Base-by-base conservation (phyloP, 2,113 vertebrate species). In the Oophaga pumilio region DNA sequence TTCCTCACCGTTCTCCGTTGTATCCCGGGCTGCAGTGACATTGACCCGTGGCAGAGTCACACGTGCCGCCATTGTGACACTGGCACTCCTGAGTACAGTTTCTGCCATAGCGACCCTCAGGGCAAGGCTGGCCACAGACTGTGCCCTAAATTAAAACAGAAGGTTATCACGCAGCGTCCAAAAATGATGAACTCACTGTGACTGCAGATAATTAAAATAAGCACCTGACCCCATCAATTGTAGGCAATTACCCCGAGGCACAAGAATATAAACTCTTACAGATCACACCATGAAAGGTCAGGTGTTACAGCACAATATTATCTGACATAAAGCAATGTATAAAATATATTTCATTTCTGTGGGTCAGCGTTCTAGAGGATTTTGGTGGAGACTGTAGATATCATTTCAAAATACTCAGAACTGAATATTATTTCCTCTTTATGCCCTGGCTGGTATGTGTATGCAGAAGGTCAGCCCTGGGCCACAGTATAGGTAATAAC, bases 11-110 rank as follows among this genome's bases (percentile, higher is more conserved):
- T 90, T 98, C 97, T 87, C 97, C 98, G 0, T 93, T 97, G 93
- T 97, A 98, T 88, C 98, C 98, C 1, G 97, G 94, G 73, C 95
- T 94, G 93, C 98, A 99, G 22, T 93, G 90, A 91, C 98, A 99
- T 88, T 97, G 96, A 57, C 98, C 98, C 0, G 90, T 94, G 0
- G 92, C 91, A 0, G 94, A 92, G 57, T 95, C 93, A 86, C 98
- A 99, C 0, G 93, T 94, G 56, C 95, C 98, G 84, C 96, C 96
- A 0, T 99, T 99, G 93, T 99, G 97, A 91, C 98, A 99, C 92
- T 98, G 97, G 90, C 98, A 99, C 90, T 99, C 98, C 91, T 97
- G 97, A 6, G 96, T 96, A 90, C 98, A 99, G 92, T 98, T 98
- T 81, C 93, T 96, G 90, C 98, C 98, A 0, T 94, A 97, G 88